Conservation (phyloP, 2,113 vertebrate genomes). For the Theristicus caerulescens region DNA sequence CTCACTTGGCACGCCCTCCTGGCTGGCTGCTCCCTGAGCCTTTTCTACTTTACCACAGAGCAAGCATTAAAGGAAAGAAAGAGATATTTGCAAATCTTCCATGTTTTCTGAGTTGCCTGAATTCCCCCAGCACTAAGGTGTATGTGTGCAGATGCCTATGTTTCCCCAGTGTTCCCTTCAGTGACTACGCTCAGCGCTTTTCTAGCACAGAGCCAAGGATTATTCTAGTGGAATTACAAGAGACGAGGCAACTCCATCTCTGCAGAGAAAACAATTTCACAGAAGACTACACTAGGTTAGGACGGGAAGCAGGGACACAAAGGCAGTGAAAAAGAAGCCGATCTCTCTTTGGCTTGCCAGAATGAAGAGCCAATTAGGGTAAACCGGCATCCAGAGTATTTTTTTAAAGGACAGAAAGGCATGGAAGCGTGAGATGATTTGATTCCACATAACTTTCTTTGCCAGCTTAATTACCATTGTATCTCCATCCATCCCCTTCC, state of each 20-base stretch:
- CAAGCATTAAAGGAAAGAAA: background rate
- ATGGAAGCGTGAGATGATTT: background rate
- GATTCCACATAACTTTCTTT: background rate
- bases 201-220: constrained; percentile 27
- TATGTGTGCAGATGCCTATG: background rate
- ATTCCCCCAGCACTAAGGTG: background rate
- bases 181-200: background rate
- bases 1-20: background rate
- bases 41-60: background rate
- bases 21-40: background rate
- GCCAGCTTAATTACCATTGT: background rate
- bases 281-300: constrained; percentile 44
- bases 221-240: constrained; percentile 48
- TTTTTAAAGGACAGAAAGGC: background rate
- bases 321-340: constrained; percentile 13
- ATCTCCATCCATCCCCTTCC: background rate
- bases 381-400: background rate
- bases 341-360: background rate
- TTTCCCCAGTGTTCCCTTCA: background rate
- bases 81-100: background rate
- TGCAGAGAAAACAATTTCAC: constrained; percentile 70
- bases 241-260: background rate
- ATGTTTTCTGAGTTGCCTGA: background rate
- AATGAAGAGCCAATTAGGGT: constrained; percentile 14
- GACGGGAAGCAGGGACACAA: background rate